Conservation (phyloP, 1,140 invertebrate species). For the Cherax quadricarinatus region DNA sequence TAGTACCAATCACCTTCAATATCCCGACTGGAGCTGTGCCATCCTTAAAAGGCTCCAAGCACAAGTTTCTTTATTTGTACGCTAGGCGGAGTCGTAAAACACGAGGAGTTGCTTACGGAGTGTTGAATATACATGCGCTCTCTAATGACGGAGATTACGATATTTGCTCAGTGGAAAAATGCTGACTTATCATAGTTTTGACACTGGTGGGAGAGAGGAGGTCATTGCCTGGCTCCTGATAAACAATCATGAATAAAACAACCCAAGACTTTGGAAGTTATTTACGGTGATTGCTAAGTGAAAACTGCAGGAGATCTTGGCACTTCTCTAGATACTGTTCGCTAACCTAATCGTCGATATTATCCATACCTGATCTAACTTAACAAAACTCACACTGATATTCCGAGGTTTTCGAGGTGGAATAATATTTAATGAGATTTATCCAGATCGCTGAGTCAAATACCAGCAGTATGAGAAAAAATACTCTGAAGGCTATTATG, state of each 20-base stretch:
- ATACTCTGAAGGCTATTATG: too few relatives aligned
- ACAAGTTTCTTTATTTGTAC: neutral
- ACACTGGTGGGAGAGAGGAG: slow-evolving; percentile 14
- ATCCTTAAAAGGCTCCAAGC: neutral
- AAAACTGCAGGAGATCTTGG: neutral
- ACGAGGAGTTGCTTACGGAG: slow-evolving; percentile 25
- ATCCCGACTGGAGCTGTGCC: neutral
- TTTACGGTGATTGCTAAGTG: slow-evolving; percentile 47
- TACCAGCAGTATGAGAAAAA: too few relatives aligned
- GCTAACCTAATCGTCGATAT: neutral
- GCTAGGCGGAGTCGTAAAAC: neutral
- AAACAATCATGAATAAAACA: slow-evolving; percentile 52
- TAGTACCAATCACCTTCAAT: neutral
- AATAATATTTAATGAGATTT: too few relatives aligned
- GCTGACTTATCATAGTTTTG: slow-evolving; percentile 46
- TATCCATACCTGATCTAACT: neutral
- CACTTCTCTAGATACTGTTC: neutral
- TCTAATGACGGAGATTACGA: slow-evolving; percentile 42
- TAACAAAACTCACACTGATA: too few relatives aligned
- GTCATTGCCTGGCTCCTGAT: neutral
- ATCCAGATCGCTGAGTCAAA: too few relatives aligned
- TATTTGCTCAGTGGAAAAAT: slow-evolving; percentile 55
- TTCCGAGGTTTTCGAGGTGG: too few relatives aligned
- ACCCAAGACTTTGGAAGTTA: slow-evolving; percentile 5
- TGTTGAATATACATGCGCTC: slow-evolving; percentile 46